These are phyloP conservation scores for Mycteria americana DNA, from an alignment of 2,797 vertebrate species.

Conservation along the genomic window DNA sequence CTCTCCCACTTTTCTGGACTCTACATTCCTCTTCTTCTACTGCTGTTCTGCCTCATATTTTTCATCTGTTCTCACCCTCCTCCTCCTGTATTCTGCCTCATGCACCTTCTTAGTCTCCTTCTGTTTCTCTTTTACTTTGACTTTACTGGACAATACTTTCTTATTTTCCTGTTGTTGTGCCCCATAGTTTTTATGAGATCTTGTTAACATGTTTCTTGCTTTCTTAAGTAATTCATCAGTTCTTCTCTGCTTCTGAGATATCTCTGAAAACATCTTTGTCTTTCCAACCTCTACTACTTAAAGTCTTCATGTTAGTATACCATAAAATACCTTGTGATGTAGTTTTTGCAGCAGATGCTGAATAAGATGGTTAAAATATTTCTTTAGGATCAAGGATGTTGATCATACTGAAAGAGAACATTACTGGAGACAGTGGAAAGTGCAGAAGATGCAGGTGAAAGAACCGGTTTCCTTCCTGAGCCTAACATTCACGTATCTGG, in stretches of 20 bases:
- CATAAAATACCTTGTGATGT: background rate
- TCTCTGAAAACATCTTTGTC: background rate
- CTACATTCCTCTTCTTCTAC: background rate
- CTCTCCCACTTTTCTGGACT: background rate
- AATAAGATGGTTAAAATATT: background rate
- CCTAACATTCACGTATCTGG: background rate
- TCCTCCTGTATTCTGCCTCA: background rate
- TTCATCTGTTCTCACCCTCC: background rate
- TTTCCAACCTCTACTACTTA: background rate
- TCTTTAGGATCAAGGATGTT: background rate
- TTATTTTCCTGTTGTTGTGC: background rate
- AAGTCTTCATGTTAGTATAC: background rate
- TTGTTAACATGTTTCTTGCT: background rate
- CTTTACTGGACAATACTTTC: background rate
- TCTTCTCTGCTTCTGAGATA: background rate
- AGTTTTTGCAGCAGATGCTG: background rate
- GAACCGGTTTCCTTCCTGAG: background rate
- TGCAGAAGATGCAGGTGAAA: background rate
- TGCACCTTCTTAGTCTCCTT: background rate
- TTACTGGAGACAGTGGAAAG: background rate
- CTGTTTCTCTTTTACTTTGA: background rate
- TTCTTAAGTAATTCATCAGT: background rate
- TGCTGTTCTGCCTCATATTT: background rate
- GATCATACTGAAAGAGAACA: background rate
- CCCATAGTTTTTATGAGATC: rapidly evolving